phyloP scores from a whole-genome alignment of 2,113 vertebrate genomes.

The Perognathus longimembris region DNA sequence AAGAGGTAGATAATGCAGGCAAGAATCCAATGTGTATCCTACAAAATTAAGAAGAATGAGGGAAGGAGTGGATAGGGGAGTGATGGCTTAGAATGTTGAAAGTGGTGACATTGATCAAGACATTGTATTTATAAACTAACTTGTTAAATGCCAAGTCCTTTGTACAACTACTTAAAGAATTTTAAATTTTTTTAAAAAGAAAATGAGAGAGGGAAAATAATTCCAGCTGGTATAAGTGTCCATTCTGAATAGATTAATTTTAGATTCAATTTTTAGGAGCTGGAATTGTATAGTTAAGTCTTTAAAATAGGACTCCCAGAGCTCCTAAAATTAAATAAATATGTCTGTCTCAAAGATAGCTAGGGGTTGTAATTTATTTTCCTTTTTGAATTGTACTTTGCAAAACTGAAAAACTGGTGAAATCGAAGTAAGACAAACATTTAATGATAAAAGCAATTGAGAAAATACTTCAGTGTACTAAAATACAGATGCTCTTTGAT shows the following conservation, averaged over 20 bases:
- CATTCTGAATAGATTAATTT: constrained; percentile 28
- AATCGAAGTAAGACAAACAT: constrained; percentile 45
- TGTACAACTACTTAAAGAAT: no score
- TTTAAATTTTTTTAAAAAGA: not conserved
- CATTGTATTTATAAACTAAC: no score
- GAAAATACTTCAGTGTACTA: constrained; percentile 25
- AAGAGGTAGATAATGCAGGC: no score
- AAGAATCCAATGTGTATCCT: no score
- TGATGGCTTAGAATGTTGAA: no score
- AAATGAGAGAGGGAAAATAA: not conserved
- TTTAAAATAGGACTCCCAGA: constrained; percentile 51
- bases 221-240: constrained; percentile 36
- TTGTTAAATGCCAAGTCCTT: no score
- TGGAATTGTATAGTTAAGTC: not conserved
- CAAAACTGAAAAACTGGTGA: not conserved
- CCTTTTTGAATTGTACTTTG: constrained; percentile 6
- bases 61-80: no score
- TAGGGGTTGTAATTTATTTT: constrained; percentile 45
- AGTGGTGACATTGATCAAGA: no score
- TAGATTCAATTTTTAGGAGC: not conserved
- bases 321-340: constrained; percentile 41
- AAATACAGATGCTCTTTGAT: not conserved
- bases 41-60: no score
- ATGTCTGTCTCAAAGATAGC: not conserved
- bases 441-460: constrained; percentile 48